Base-by-base conservation (phyloP, 2,888 invertebrate genomes). In the Nemotelus nigrinus region DNA sequence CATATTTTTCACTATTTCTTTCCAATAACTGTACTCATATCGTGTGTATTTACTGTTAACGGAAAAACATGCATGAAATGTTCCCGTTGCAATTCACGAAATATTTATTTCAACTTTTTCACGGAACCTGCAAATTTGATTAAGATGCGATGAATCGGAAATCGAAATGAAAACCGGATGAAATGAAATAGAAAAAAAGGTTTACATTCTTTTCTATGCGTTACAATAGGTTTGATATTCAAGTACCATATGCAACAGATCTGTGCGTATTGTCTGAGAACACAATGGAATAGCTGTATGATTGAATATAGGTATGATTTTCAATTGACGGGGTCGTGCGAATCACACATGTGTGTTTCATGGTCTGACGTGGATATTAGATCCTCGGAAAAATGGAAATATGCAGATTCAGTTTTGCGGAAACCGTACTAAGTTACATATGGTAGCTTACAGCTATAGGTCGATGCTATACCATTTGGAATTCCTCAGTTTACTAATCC, bases 131-230 rank as follows among this genome's bases (percentile, higher is more conserved):
- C 25, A 25, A 72, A 57, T 47, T 72, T 72, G 72, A 72, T 72
- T 60, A 72, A 58, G 45, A 58, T 45, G 58, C 58, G 45, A 58
- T 72, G 72, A 72, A 72, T 58, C 60, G 72, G 60, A 72, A 72
- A 72, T 72, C 58, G 72, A 58, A 72, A 72, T 72, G 57, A 57
- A 72, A 58, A 72, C 41, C 41, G 72, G 60, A 72, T 10, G 25
- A 25, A 58, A 25, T 8, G 58, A 68, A 72, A 60, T 72, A 58
- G 72, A 60, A 47, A 45, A 55, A 71, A 58, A 72, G 43, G n/a
- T 58, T 47, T 72, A 58, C 72, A 5, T 58, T 71, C 25, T 71
- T 67, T 10, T 7, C 43, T 6, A 6, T 53, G 58, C 58, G 25
- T 45, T 25, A 8, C 65, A 4, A 3, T 10, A 10, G 2, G 25